A percentile compares a stretch with the other conserved stretches of the same genome.
phyloP scores from a whole-genome alignment of 2,888 invertebrate species.

The Cerastis rubricosa region DNA sequence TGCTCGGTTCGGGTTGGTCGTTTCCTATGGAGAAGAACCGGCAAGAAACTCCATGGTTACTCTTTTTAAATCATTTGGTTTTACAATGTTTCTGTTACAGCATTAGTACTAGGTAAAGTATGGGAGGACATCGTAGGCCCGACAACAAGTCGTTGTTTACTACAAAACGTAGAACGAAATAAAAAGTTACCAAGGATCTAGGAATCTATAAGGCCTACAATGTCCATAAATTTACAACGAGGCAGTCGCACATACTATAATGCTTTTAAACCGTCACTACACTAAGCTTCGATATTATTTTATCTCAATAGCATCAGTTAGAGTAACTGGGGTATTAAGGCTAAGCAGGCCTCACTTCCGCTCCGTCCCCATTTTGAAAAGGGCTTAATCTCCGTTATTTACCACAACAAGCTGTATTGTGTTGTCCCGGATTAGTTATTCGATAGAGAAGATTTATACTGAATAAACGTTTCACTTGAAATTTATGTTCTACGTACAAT shows the following conservation, averaged over 20 bases:
- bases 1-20: no score
- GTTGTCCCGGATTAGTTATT: conserved; percentile 60
- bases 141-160: no score
- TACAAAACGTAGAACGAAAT: no score
- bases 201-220: no score
- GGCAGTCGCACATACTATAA: not conserved
- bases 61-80: no score
- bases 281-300: not conserved
- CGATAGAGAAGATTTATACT: conserved; percentile 58
- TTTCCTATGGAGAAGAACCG: no score
- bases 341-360: conserved; percentile 56
- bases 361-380: conserved; percentile 44
- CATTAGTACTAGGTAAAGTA: no score
- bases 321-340: conserved; percentile 35
- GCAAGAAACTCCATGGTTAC: no score
- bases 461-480: conserved; percentile 43
- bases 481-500: conserved; percentile 14
- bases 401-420: conserved; percentile 52
- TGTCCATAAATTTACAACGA: no score
- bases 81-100: no score
- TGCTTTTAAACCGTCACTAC: not conserved
- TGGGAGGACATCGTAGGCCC: no score
- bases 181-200: no score
- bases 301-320: conserved; percentile 23
- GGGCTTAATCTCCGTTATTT: conserved; percentile 68